Conservation (phyloP, 2,797 vertebrate species). For the Odontamblyopus lacepedii region DNA sequence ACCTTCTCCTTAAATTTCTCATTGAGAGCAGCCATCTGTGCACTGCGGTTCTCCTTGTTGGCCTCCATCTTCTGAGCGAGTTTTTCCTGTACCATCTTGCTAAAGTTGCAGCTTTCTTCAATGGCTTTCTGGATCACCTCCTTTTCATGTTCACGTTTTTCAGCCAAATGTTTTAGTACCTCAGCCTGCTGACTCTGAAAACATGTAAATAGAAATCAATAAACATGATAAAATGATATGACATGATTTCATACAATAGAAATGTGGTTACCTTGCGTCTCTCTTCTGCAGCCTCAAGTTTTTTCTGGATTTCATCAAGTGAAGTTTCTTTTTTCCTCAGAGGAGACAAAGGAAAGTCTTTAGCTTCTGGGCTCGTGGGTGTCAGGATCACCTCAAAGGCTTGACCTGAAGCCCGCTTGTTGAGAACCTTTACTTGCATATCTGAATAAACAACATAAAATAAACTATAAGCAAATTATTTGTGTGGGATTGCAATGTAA, state of each 20-base stretch:
- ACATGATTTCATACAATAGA: neutral
- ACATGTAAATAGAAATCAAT: neutral
- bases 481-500: neutral
- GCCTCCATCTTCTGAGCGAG: constrained; percentile 96
- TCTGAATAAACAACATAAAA: constrained; percentile 55
- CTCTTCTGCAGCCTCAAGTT: constrained; percentile 94
- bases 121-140: constrained; percentile 93
- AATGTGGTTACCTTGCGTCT: constrained; percentile 85
- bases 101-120: constrained; percentile 95
- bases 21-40: constrained; percentile 90
- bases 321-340: constrained; percentile 95
- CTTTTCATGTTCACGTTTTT: constrained; percentile 94
- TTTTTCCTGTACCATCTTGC: constrained; percentile 96
- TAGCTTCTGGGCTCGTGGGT: constrained; percentile 83
- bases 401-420: constrained; percentile 94
- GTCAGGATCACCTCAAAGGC: constrained; percentile 94
- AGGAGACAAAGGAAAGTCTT: constrained; percentile 90
- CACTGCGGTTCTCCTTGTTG: constrained; percentile 93
- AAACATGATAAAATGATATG: neutral
- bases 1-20: constrained; percentile 97
- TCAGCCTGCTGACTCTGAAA: constrained; percentile 90
- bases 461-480: neutral
- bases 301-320: constrained; percentile 94
- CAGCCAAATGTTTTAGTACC: constrained; percentile 93
- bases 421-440: constrained; percentile 93